Evolutionary conservation across 2,888 invertebrate genomes (phyloP).

Genomic region (Rhamphomyia laevipes): DNA sequence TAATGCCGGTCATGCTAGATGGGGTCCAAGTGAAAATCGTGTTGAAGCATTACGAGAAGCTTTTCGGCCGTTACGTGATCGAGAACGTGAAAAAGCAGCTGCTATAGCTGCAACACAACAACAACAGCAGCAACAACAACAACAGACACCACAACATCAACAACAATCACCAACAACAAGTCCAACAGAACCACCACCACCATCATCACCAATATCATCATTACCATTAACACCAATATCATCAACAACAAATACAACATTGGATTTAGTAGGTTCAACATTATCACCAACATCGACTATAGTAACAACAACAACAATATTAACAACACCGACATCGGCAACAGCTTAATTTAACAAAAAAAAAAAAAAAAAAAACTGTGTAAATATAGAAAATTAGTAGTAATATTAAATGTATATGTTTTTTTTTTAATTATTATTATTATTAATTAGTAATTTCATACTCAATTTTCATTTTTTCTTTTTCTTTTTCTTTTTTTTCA

Average conservation of each 20-base stretch:
- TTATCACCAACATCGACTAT: not conserved
- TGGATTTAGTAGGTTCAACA: not conserved
- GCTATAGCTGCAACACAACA: slow-evolving; percentile 18
- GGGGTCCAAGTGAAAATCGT: slow-evolving; percentile 88
- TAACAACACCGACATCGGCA: no score
- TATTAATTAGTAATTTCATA: no score
- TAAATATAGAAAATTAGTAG: no score
- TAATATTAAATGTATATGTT: no score
- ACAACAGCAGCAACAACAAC: slow-evolving; percentile 11
- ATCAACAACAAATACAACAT: slow-evolving; percentile 13
- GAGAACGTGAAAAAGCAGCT: slow-evolving; percentile 50
- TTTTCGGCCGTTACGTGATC: slow-evolving; percentile 68
- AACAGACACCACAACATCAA: slow-evolving; percentile 10
- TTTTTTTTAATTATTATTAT: no score
- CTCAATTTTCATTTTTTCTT: no score
- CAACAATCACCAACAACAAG: slow-evolving; percentile 18
- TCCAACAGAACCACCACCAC: slow-evolving; percentile 17
- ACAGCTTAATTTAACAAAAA: no score
- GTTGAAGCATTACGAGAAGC: slow-evolving; percentile 80
- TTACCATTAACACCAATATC: slow-evolving; percentile 7
- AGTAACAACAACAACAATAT: not conserved
- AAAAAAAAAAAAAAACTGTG: no score
- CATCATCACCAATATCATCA: slow-evolving; percentile 13
- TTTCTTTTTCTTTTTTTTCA: no score
- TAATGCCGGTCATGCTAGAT: slow-evolving; percentile 74